These are phyloP conservation scores for Alauda arvensis DNA, from an alignment of 2,797 vertebrate species.

Conservation along the genomic window DNA sequence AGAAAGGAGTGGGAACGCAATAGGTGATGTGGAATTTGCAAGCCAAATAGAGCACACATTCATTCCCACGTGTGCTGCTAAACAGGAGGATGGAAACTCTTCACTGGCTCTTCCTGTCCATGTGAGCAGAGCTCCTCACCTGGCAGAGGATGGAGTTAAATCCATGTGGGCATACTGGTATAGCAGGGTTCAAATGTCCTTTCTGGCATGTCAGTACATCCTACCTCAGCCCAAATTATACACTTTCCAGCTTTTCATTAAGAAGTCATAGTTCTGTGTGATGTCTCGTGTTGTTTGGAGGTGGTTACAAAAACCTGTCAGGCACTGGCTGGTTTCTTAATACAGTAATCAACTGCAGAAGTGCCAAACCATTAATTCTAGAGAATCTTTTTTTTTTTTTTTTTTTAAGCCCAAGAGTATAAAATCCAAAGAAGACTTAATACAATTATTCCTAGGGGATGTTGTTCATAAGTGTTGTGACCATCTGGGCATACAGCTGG, in stretches of 20 bases:
- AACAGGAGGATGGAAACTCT: slow-evolving; percentile 2
- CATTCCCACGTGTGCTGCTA: not conserved
- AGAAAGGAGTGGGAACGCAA: slow-evolving; percentile 13
- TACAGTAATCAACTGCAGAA: not conserved
- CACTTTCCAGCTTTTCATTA: slow-evolving; percentile 46
- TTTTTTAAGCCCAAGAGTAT: not conserved
- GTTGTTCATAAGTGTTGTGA: slow-evolving; percentile 30
- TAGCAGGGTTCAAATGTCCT: slow-evolving; percentile 40
- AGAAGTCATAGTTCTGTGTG: slow-evolving; percentile 33
- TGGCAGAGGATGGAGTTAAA: not conserved
- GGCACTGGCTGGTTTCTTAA: slow-evolving; percentile 12
- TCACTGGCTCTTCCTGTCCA: not conserved
- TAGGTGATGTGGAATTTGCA: slow-evolving; percentile 6
- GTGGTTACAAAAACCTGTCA: not conserved
- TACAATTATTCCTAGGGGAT: slow-evolving; percentile 44
- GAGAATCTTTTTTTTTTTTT: not conserved
- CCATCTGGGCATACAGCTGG: slow-evolving; percentile 71
- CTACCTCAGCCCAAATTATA: slow-evolving; percentile 26
- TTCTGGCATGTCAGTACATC: slow-evolving; percentile 42
- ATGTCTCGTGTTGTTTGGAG: slow-evolving; percentile 24
- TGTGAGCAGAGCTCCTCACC: not conserved
- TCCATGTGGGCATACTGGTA: slow-evolving; percentile 6
- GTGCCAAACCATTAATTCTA: slow-evolving; percentile 12
- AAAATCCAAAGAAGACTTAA: slow-evolving; percentile 19
- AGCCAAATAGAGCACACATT: not conserved